Base-by-base conservation (phyloP, 2,888 invertebrate species). In the Ferdinandea cuprea region DNA sequence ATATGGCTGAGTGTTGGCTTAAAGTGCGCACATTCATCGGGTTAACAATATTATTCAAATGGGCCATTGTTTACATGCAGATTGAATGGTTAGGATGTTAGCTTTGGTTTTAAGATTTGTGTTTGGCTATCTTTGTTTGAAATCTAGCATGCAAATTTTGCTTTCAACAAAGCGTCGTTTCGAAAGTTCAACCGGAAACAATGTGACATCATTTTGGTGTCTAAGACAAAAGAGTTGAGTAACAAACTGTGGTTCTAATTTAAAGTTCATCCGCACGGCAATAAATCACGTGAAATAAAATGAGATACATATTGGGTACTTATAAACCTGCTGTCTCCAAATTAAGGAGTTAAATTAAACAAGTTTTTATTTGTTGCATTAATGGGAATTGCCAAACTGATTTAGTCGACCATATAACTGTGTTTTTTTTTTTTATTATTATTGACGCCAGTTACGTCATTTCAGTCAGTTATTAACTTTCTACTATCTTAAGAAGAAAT, bases 61-160 rank as follows among this genome's bases (percentile, higher is more conserved):
- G 19, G 30, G 15, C 2, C 46, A 77, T 61, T 77, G 77, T 77
- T 76, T 56, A 63, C 46, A 74, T 68, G 52, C 44, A 21, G 21
- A 46, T 76, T 59, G 15, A 32, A 44, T 35, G 25, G 25, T 25
- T 25, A 19, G 19, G 17, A 11, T 44, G 9, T 44, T 44, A 4
- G 40, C 40, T 19, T 44, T 44, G 19, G 3, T 9, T 25, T 25
- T 5, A 25, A 25, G 9, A 13, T 2, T n/a, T n/a, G n/a, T 37
- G 42, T 13, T 4, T 1, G 1, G 17, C 19, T 44, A 17, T 19
- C 44, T 3, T 19, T 17, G 44, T 2, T n/a, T n/a, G 11, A 37
- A 37, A 37, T 1, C 7, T 8, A 42, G 6, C 8, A 19, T 8
- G 44, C 15, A 19, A 44, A 44, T 11, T 3, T 44, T 21, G 9